Conservation (phyloP, 2,113 vertebrate species). For the Thunnus maccoyii region DNA sequence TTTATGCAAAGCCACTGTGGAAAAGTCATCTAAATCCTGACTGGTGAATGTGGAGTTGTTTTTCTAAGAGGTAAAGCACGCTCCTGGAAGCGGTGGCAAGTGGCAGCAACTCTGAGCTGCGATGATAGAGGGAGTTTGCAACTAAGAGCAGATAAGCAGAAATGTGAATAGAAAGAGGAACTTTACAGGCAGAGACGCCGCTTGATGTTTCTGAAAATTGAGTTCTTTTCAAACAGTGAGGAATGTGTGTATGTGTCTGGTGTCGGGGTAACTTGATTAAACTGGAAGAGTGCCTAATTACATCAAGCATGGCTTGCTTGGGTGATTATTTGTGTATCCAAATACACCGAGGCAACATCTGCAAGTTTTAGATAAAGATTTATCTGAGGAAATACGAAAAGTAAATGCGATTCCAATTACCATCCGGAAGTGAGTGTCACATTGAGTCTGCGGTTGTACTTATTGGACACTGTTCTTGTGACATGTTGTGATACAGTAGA, state of each 20-base stretch:
- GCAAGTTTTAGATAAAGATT: constrained; percentile 74
- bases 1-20: constrained; percentile 71
- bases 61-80: constrained; percentile 30
- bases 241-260: constrained; percentile 21
- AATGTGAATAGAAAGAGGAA: constrained; percentile 40
- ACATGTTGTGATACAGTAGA: not conserved
- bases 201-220: constrained; percentile 50
- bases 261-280: constrained; percentile 65
- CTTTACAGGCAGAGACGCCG: constrained; percentile 25
- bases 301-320: constrained; percentile 58
- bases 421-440: constrained; percentile 21
- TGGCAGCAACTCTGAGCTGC: constrained; percentile 17
- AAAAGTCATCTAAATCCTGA: constrained; percentile 63
- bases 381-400: constrained; percentile 58
- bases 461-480: constrained; percentile 16
- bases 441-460: constrained; percentile 20
- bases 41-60: constrained; percentile 35
- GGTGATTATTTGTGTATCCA: constrained; percentile 58
- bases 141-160: constrained; percentile 42
- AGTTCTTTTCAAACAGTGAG: constrained; percentile 48
- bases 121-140: constrained; percentile 34
- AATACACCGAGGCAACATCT: constrained; percentile 67
- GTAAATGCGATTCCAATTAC: constrained; percentile 60
- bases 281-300: constrained; percentile 78
- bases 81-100: constrained; percentile 34